Base-by-base conservation (phyloP, 2,797 vertebrate genomes). In the Parambassis ranga region DNA sequence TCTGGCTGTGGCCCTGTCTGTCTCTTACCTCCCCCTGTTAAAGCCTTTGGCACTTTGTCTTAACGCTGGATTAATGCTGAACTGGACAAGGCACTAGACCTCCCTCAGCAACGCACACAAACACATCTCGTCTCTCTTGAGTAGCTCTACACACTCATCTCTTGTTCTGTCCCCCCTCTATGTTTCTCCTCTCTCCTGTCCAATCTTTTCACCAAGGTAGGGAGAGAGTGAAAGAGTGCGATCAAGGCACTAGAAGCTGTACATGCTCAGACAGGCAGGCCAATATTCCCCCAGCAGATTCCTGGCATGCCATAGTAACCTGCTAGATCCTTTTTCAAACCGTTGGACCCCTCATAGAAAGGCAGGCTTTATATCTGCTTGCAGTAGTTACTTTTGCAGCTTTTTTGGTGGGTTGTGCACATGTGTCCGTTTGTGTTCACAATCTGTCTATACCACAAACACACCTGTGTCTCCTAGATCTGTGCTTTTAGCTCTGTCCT, bases 221-320 rank as follows among this genome's bases (percentile, higher is more conserved):
- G 26, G 73, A 37, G 71, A 57, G 67, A 75, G 58, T 52, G 69
- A 71, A 69, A 57, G 50, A 71, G 75, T 82, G 74, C 38, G 10
- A 83, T 85, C 71, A 81, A 79, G 74, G 81, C 74, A 73, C 77
- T 60, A 68, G 22, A 36, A 78, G 73, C 79, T 61, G 61, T 84
- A 80, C 92, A 19, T 84, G 92, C 87, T 87, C 86, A 87, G 92
- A 90, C 92, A 92, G 77, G 91, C 88, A 59, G 75, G 81, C 84
- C 82, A 81, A 86, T 87, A 83, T 87, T 89, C 83, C 75, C 71
- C 68, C 58, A 81, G 85, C 86, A 83, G 89, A 94, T 94, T 93
- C 92, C 89, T 92, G 82, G 71, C 91, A 90, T 92, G 84, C 92
- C 90, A 84, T 93, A 93, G 92, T 94, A 93, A 92, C 91, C 85